Percentiles rank a stretch among this genome's conserved stretches.
phyloP scores from a whole-genome alignment of 2,797 vertebrate genomes.

The Pseudocheirus occidentalis region DNA sequence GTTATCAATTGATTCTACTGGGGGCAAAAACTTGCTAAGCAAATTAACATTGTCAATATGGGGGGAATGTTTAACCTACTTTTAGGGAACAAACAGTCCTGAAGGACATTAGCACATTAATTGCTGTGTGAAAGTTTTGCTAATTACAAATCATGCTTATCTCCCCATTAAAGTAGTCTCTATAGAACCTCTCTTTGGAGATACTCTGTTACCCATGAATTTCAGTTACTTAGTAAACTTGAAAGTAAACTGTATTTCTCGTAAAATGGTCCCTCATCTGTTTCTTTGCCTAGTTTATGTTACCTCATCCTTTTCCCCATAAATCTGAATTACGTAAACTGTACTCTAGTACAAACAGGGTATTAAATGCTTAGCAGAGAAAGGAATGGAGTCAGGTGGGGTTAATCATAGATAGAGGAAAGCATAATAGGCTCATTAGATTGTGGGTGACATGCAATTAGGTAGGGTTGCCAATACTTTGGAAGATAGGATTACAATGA shows the following conservation, averaged over 20 bases:
- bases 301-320: not conserved
- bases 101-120: slow-evolving; percentile 4
- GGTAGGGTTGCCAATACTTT: slow-evolving; percentile 2
- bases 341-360: not conserved
- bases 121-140: not conserved
- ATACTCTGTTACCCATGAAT: not conserved
- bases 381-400: not conserved
- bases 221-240: not conserved
- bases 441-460: not conserved
- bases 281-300: not conserved
- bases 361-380: not conserved
- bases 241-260: not conserved
- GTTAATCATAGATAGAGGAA: not conserved
- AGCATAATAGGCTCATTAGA: not conserved
- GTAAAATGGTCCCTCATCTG: not conserved
- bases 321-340: not conserved
- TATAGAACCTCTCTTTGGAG: not conserved
- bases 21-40: not conserved
- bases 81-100: not conserved
- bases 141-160: not conserved
- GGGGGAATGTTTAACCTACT: not conserved
- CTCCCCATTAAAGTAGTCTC: not conserved
- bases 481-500: slow-evolving; percentile 5
- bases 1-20: not conserved
- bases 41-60: not conserved